A percentile compares a stretch with the other conserved stretches of the same genome.
Conservation (phyloP, 2,888 invertebrate genomes). For the Idaea straminata region DNA sequence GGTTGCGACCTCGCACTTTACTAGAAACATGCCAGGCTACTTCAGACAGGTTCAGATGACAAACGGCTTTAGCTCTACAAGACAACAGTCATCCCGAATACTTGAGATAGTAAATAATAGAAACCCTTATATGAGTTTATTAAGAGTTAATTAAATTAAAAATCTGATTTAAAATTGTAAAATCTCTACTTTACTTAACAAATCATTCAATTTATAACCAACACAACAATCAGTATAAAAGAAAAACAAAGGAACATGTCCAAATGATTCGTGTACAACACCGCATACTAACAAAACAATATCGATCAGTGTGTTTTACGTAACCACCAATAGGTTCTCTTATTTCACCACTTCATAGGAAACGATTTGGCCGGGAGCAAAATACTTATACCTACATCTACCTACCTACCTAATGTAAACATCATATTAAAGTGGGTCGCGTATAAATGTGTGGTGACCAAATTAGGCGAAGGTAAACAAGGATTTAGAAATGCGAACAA, state of each 20-base stretch:
- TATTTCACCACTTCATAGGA: slow-evolving; percentile 40
- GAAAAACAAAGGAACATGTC: slow-evolving; percentile 11
- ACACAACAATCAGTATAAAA: slow-evolving; percentile 13
- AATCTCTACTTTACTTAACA: slow-evolving; percentile 19
- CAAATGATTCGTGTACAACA: slow-evolving; percentile 18
- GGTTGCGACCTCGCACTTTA: slow-evolving; percentile 49
- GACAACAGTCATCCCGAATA: background rate
- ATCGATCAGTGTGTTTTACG: slow-evolving; percentile 40
- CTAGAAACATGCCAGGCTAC: slow-evolving; percentile 48
- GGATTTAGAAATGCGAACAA: slow-evolving; percentile 1
- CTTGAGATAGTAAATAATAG: background rate
- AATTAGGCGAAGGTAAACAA: background rate
- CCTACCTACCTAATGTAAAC: slow-evolving; percentile 34
- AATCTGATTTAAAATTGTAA: background rate
- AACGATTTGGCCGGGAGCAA: slow-evolving; percentile 30
- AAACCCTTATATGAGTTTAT: background rate
- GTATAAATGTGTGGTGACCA: background rate
- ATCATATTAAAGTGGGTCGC: slow-evolving; percentile 28
- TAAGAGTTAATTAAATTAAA: too few relatives aligned
- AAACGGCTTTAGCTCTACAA: background rate
- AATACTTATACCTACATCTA: slow-evolving; percentile 10
- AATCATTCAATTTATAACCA: background rate
- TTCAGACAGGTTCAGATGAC: slow-evolving; percentile 16
- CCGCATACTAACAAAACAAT: slow-evolving; percentile 38
- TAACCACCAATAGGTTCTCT: slow-evolving; percentile 32